Evolutionary conservation across 2,888 invertebrate species (phyloP), one percentile per base, ranked within the genome.

Genomic region (Melanotus villosus): DNA sequence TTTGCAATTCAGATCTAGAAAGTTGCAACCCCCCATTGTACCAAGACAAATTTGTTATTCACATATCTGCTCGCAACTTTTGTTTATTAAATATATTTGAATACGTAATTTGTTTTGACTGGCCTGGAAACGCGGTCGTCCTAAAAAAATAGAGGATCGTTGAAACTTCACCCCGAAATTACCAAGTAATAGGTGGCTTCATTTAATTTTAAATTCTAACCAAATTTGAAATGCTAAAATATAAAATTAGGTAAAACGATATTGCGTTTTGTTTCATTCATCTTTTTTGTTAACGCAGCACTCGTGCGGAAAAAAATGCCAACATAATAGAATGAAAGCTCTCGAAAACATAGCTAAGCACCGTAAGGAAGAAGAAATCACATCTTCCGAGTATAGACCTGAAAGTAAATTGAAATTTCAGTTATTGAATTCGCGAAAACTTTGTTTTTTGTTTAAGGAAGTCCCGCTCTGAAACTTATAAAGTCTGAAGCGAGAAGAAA

Each of bases 1-100:
- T 73, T 72, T 73, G 70, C 71, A 73, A 73, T 71, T 73, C 70
- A 70, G 64, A 73, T 71, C 32, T 16, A 7, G 54, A 52, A 71
- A 73, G 65, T 71, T 70, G 71, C 67, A 73, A 68, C 65, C 65
- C 70, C 16, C 52, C 56, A 60, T 45, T 32, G 45, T 60, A 34
- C 59, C 59, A 65, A 65, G 69, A 59, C 58, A 65, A 65, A 70
- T 70, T 70, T 70, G 70, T 70, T 70, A 70, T 65, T 70, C 65
- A 62, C 65, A 62, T 65, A 70, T 65, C 70, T 45, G 32, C 23
- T 62, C 41, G 7, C 36, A 62, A 70, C 70, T 62, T 66, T 70
- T 70, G 63, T 70, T 70, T 70, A 70, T 65, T 70, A 66, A 70
- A 70, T 66, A 54, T 66, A 65, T 66, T 43, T 57, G 65, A 65